Conservation (phyloP, 1,140 invertebrate species). For the Caenorhabditis remanei region DNA sequence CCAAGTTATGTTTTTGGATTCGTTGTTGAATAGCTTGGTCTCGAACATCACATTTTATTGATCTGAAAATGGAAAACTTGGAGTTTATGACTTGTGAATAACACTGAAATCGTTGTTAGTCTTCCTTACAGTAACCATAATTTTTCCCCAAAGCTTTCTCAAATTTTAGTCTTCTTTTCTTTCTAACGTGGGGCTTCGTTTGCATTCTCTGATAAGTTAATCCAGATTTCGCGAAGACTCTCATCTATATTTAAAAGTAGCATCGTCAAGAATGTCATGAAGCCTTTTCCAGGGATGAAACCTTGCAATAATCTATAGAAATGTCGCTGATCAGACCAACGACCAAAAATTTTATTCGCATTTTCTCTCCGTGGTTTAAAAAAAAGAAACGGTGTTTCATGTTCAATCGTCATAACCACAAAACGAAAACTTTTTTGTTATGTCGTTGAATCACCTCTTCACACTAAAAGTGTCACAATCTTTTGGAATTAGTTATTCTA, state of each 20-base stretch:
- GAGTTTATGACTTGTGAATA: too few relatives aligned
- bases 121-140: too few relatives aligned
- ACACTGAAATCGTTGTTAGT: too few relatives aligned
- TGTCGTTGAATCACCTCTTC: slow-evolving; percentile 39
- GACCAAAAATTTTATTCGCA: slow-evolving; percentile 8
- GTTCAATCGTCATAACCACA: slow-evolving; percentile 20
- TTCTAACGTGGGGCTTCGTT: too few relatives aligned
- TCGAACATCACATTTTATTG: too few relatives aligned
- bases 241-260: background rate
- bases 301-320: background rate
- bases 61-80: too few relatives aligned
- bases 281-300: slow-evolving; percentile 5
- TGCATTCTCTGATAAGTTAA: background rate
- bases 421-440: slow-evolving; percentile 23
- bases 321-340: background rate
- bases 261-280: background rate
- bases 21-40: too few relatives aligned
- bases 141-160: too few relatives aligned
- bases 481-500: slow-evolving; percentile 49
- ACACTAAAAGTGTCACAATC: background rate
- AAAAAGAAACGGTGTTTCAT: slow-evolving; percentile 16
- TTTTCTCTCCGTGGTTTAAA: background rate
- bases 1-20: too few relatives aligned
- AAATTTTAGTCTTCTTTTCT: too few relatives aligned
- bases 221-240: background rate